Percentiles rank a stretch among this genome's conserved stretches.
Evolutionary conservation across 1,140 invertebrate species (phyloP).

Genomic region (Eurosta solidaginis): DNA sequence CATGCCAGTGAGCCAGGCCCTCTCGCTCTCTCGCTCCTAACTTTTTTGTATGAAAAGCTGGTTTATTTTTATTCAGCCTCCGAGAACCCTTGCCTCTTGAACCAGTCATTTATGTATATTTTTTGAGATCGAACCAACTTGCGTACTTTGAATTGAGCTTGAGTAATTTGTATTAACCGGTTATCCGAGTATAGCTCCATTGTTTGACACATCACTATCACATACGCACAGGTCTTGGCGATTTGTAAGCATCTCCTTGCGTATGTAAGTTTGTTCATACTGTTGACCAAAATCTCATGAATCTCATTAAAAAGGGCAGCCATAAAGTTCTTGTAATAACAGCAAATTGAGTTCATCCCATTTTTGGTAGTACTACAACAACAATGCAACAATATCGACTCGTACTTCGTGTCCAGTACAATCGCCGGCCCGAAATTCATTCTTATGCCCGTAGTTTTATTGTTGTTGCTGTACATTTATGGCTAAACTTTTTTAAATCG

Average conservation of each 20-base stretch:
- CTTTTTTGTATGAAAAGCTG: too few species aligned
- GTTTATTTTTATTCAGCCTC: too few species aligned
- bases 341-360: constrained; percentile 35
- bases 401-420: neutral
- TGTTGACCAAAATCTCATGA: constrained; percentile 34
- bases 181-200: too few species aligned
- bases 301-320: constrained; percentile 36
- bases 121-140: too few species aligned
- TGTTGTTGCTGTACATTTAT: neutral
- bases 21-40: too few species aligned
- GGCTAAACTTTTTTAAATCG: neutral
- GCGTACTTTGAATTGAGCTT: too few species aligned
- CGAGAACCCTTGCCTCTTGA: too few species aligned
- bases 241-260: neutral
- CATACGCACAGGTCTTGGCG: too few species aligned
- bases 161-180: too few species aligned
- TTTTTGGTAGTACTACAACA: constrained; percentile 27
- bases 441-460: neutral
- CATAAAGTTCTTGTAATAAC: constrained; percentile 38
- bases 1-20: too few species aligned
- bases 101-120: too few species aligned
- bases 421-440: neutral
- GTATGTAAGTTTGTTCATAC: neutral
- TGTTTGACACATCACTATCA: too few species aligned
- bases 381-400: neutral